Base-by-base conservation (phyloP, 2,797 vertebrate genomes). In the Cichlasoma orientale region DNA sequence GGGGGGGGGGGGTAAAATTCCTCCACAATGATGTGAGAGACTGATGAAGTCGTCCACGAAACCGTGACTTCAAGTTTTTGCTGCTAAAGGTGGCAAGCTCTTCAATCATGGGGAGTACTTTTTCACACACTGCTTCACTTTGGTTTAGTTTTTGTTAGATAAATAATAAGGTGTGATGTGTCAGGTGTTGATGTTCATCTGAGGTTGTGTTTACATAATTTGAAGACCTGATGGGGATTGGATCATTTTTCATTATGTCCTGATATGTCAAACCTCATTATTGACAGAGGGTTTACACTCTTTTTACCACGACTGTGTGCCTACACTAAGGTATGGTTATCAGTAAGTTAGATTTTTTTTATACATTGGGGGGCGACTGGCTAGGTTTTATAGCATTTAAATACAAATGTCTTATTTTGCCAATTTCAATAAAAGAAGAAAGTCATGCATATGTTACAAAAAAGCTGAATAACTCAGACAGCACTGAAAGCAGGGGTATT, bases 1-100 rank as follows among this genome's bases (percentile, higher is more conserved):
- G n/a, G n/a, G 38, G 16, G 0, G 41, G 1, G 0, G 23, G n/a
- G 0, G 12, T 33, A 61, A 23, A 41, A 38, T 41, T 16, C 36
- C 7, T 61, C 58, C 58, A 10, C 36, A 61, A 41, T 61, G n/a
- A 61, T 61, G 21, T 2, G 7, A 61, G 58, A 61, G 33, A 41
- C 58, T 41, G 58, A 61, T 61, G 16, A 41, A 38, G 21, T 41
- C 58, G 23, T 41, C 25, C 36, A 63, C 21, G 36, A 63, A 13
- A 0, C 36, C 7, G 10, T 61, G 23, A 41, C 21, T 36, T 59
- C n/a, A 13, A 59, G 19, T 33, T 31, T 27, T n/a, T 61, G 58
- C 4, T 23, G 21, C 36, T 41, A 61, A 61, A 61, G 33, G 58
- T 38, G 33, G 33, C 13, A 41, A 41, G 36, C 16, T 21, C 36